Conservation (phyloP, 2,888 invertebrate genomes). For the Pammene fasciana region DNA sequence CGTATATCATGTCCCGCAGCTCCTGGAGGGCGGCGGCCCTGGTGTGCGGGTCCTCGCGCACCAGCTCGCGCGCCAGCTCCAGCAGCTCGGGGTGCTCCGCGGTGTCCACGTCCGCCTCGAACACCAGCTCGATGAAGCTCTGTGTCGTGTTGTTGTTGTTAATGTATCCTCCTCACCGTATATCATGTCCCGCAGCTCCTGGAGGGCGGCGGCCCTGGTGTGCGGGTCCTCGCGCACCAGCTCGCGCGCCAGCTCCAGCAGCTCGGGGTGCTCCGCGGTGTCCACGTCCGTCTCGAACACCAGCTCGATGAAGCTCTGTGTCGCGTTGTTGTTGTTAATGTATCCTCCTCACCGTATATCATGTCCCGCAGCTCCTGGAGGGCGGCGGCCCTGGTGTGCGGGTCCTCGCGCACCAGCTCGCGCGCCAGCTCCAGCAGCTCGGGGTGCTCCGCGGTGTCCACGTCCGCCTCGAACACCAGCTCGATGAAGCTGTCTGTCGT, state of each 20-base stretch:
- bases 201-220: neutral
- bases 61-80: slow-evolving; percentile 14
- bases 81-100: slow-evolving; percentile 8
- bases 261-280: slow-evolving; percentile 13
- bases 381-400: too few relatives aligned
- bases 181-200: slow-evolving; percentile 9
- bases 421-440: too few relatives aligned
- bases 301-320: neutral
- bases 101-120: slow-evolving; percentile 3
- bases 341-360: too few relatives aligned
- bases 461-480: too few relatives aligned
- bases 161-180: slow-evolving; percentile 1
- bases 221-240: neutral
- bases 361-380: too few relatives aligned
- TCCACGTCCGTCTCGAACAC: neutral
- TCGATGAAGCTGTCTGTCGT: neutral
- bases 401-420: too few relatives aligned
- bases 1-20: slow-evolving; percentile 11
- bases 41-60: neutral
- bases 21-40: slow-evolving; percentile 8
- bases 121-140: slow-evolving; percentile 1
- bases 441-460: too few relatives aligned
- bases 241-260: slow-evolving; percentile 10
- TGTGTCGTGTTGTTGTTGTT: neutral
- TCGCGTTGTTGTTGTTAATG: neutral